Evolutionary conservation across 1,140 invertebrate species (phyloP).

Genomic region (Apis florea): DNA sequence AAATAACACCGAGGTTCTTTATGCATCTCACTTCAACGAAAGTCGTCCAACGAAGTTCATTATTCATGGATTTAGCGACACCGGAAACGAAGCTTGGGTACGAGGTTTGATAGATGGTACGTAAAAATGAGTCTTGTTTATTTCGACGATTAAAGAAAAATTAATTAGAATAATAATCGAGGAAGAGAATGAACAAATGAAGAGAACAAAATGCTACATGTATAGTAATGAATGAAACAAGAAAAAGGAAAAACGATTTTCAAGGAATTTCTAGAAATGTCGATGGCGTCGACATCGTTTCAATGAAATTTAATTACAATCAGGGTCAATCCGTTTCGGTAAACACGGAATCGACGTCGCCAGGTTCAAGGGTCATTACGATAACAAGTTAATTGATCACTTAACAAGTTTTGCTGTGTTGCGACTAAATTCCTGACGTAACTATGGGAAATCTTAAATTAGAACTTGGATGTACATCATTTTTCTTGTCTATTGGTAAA

Average conservation of each 20-base stretch:
- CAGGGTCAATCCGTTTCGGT: constrained; percentile 67
- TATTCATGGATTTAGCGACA: constrained; percentile 81
- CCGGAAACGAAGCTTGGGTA: constrained; percentile 75
- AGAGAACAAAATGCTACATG: not conserved
- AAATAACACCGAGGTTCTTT: constrained; percentile 71
- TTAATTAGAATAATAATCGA: too few relatives aligned
- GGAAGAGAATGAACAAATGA: not conserved
- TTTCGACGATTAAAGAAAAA: not conserved
- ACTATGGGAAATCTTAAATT: constrained; percentile 32
- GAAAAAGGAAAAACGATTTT: not conserved
- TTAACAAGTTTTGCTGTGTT: constrained; percentile 50
- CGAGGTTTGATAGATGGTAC: constrained; percentile 75
- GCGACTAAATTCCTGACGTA: constrained; percentile 18
- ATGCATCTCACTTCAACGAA: constrained; percentile 75
- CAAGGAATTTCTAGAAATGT: constrained; percentile 36
- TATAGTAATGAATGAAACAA: not conserved
- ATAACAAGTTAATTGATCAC: constrained; percentile 65
- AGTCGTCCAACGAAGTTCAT: constrained; percentile 78
- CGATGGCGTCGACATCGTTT: constrained; percentile 19
- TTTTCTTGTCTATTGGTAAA: too few relatives aligned
- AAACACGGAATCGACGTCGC: constrained; percentile 67
- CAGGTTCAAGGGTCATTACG: constrained; percentile 61
- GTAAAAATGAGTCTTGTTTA: not conserved
- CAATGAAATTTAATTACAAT: constrained; percentile 57
- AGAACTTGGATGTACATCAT: not conserved